Evolutionary conservation across 2,888 invertebrate species (phyloP).

Genomic region (Cheilosia vernalis): DNA sequence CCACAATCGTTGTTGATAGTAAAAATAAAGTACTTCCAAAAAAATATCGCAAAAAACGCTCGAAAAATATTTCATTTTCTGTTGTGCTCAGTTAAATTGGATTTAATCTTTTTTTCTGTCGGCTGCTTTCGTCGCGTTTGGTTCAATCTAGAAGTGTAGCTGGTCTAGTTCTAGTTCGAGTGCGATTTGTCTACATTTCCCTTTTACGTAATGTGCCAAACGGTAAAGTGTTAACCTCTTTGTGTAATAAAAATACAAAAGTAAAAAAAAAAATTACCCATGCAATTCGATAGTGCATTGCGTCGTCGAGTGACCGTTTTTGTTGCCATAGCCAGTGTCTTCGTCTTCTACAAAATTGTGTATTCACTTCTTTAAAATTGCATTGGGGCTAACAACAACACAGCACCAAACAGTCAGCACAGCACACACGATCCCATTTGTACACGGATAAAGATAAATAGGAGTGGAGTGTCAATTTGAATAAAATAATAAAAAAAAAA

Average conservation of each 20-base stretch:
- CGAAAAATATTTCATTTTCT: conserved; percentile 20
- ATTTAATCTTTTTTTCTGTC: conserved; percentile 33
- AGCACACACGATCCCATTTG: conserved; percentile 39
- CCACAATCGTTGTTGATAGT: conserved; percentile 48
- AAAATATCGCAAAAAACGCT: conserved; percentile 27
- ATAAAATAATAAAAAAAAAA: conserved; percentile 39
- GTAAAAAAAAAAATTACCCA: background rate
- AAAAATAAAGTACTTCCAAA: conserved; percentile 1
- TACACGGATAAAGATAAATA: conserved; percentile 58
- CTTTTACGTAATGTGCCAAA: conserved; percentile 54
- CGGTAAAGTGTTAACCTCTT: conserved; percentile 6
- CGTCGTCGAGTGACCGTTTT: conserved; percentile 6
- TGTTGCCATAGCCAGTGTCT: background rate
- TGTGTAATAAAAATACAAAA: background rate
- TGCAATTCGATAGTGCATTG: conserved; percentile 33
- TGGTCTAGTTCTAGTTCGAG: conserved; percentile 63
- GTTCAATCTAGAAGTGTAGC: conserved; percentile 40
- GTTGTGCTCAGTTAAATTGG: conserved; percentile 48
- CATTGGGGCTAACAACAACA: conserved; percentile 62
- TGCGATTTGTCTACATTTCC: conserved; percentile 19
- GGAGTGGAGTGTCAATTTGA: conserved; percentile 65
- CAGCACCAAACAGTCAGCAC: background rate
- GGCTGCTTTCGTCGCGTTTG: conserved; percentile 1
- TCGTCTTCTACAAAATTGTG: conserved; percentile 18
- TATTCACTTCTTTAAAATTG: conserved; percentile 68